Base-by-base conservation (phyloP, 2,888 invertebrate species). In the Aphidoletes aphidimyza region DNA sequence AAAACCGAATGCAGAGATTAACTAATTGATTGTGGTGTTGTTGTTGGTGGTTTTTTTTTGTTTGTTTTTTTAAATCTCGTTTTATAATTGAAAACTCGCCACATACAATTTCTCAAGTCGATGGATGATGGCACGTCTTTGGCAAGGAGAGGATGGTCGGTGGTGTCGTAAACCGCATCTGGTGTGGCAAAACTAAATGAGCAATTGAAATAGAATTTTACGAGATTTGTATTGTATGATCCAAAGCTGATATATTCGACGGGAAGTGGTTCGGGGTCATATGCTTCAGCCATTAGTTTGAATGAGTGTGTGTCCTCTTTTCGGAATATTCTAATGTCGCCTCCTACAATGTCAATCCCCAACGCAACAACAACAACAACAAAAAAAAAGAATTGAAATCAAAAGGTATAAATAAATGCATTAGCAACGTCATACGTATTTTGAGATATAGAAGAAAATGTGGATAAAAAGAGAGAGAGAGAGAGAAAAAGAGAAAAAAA, bases 81-180 rank as follows among this genome's bases (percentile, higher is more conserved):
- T 9, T 59, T 9, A 49, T 17, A 49, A n/a, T 30, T 59, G 34
- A 30, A 59, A 26, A 9, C 26, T 59, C 17, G 6, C 26, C 17
- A 39, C 81, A 37, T 81, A 81, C 81, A 81, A 81, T 81, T 81
- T 81, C 39, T 81, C 39, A 81, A 81, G n/a, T 81, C 81, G 1
- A 39, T n/a, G 8, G 37, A 39, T 14, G 81, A n/a, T 37, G 39
- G 81, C 5, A 36, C 39, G n/a, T 81, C 81, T 22, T 11, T 81
- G 37, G n/a, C 37, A 0, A 81, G n/a, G 0, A 81, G n/a, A 6
- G 81, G 81, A 81, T 81, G 81, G 11, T 81, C 81, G 39, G 81
- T 81, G 5, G 39, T 81, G 8, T 37, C 39, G n/a, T 8, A 81
- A 22, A 81, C 81, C 0, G 39, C 36, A 81, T 81, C 81, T 11